phyloP scores from a whole-genome alignment of 2,888 invertebrate species.

The Elegia similella region DNA sequence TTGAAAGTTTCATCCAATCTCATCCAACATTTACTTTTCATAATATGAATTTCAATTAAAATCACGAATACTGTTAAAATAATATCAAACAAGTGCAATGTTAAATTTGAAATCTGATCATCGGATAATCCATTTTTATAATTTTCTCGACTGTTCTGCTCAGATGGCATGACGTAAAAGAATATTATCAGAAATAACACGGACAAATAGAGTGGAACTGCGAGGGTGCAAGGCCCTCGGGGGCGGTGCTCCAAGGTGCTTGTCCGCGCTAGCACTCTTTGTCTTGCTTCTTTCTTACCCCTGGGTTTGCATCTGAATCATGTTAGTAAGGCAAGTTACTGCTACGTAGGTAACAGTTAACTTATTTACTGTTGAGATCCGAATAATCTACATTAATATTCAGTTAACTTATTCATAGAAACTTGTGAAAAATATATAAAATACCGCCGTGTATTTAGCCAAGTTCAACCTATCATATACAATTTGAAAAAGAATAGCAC shows the following conservation, averaged over 20 bases:
- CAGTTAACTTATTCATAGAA: not conserved
- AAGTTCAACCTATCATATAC: no score
- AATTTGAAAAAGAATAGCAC: no score
- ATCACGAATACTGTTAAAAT: not conserved
- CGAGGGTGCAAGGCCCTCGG: slow-evolving; percentile 60
- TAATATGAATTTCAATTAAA: not conserved
- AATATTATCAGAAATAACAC: slow-evolving; percentile 57
- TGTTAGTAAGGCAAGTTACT: slow-evolving; percentile 46
- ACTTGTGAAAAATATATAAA: no score
- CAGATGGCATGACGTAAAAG: slow-evolving; percentile 57
- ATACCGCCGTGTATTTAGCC: no score
- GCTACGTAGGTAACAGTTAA: not conserved
- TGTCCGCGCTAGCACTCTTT: slow-evolving; percentile 63
- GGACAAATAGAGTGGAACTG: slow-evolving; percentile 35
- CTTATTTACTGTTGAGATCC: not conserved
- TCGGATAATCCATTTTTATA: slow-evolving; percentile 37
- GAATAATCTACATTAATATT: not conserved
- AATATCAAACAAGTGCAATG: slow-evolving; percentile 6
- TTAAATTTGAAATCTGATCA: slow-evolving; percentile 13
- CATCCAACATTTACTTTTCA: no score
- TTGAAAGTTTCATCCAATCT: no score
- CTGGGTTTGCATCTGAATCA: slow-evolving; percentile 41
- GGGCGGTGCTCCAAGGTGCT: slow-evolving; percentile 58
- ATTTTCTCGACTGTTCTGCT: slow-evolving; percentile 49
- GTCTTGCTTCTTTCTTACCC: slow-evolving; percentile 40